Conservation (phyloP, 2,113 vertebrate species). For the Neolamprologus modestus region DNA sequence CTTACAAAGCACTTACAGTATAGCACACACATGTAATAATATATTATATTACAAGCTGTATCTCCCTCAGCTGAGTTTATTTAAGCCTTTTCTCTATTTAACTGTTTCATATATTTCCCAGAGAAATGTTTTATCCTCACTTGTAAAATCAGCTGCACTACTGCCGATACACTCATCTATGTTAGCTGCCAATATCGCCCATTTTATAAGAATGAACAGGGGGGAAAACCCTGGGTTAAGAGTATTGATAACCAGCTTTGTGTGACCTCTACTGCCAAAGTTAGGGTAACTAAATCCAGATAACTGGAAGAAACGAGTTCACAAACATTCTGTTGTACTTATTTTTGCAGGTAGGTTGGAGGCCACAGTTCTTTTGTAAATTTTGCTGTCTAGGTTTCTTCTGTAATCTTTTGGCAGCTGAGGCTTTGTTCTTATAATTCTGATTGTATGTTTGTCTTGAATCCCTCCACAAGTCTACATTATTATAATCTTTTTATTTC, state of each 20-base stretch:
- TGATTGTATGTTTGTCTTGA: neutral
- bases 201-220: neutral
- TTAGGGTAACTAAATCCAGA: neutral
- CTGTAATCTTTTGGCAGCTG: neutral
- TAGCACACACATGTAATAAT: neutral
- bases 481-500: neutral
- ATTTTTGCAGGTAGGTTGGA: neutral
- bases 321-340: neutral
- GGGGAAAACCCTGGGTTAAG: neutral
- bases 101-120: neutral
- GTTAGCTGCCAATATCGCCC: neutral
- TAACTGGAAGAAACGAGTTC: neutral
- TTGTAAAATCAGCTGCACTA: neutral
- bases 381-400: neutral
- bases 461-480: neutral
- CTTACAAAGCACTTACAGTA: neutral
- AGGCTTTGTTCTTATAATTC: neutral
- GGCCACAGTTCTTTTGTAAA: neutral
- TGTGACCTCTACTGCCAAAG: neutral
- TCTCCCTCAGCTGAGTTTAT: neutral
- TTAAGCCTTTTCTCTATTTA: neutral
- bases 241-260: neutral
- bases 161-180: neutral
- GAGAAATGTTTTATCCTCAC: neutral
- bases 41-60: neutral